phyloP scores from a whole-genome alignment of 2,888 invertebrate species.

The Phoenoteleia sp. region DNA sequence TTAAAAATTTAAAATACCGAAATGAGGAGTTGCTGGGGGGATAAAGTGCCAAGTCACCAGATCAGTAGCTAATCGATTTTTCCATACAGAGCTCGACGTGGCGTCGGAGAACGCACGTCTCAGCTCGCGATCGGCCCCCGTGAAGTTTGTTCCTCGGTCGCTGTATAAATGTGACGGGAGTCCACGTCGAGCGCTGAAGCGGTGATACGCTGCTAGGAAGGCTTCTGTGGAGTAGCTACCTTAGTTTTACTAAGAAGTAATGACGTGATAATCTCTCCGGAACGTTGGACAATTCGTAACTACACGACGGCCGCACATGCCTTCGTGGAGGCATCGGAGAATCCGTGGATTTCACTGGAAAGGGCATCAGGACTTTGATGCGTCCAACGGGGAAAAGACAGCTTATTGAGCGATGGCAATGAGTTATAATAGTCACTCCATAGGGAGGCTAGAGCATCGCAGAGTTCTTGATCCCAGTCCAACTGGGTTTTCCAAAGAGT shows the following conservation, averaged over 20 bases:
- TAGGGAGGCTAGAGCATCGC: neutral
- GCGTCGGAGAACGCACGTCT: neutral
- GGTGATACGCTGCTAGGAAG: too few relatives aligned
- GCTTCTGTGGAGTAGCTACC: too few relatives aligned
- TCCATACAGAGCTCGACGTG: neutral
- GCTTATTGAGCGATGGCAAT: neutral
- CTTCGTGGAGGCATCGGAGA: neutral
- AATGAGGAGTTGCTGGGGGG: too few relatives aligned
- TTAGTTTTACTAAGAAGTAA: neutral
- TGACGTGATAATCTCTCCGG: neutral
- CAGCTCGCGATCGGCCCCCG: neutral
- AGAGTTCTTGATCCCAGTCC: slow-evolving; percentile 9
- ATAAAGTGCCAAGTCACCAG: neutral
- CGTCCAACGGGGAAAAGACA: neutral
- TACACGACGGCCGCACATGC: neutral
- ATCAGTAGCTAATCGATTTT: neutral
- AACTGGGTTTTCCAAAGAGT: neutral
- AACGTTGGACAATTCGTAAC: neutral
- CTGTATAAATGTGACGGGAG: neutral
- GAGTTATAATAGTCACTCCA: neutral
- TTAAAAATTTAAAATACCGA: too few relatives aligned
- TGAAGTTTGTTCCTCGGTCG: neutral
- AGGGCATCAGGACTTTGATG: neutral
- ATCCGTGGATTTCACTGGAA: neutral
- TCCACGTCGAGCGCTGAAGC: too few relatives aligned